Evolutionary conservation across 2,797 vertebrate species (phyloP), one percentile per base, ranked within the genome.

Genomic region (Acipenser transmontanus): DNA sequence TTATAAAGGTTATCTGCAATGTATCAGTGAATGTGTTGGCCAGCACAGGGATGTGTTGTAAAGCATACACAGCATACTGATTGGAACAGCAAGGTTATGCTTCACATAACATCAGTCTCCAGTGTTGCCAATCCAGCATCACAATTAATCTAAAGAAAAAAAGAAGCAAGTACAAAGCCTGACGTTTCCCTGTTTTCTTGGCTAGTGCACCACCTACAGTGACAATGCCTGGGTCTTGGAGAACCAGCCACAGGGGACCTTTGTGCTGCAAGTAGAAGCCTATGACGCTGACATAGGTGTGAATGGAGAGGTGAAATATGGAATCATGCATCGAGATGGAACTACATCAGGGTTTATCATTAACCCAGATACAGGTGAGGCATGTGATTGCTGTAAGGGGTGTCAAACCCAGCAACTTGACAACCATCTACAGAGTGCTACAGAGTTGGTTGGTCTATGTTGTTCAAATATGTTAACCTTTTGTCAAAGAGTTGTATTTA

Each of bases 271-370:
- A 0, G 91, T 93, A 10, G 88, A 88, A 66, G 93, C 94, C 62
- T 78, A 84, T 0, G 94, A 96, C 47, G 91, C 91, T 0, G 94
- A 96, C 78, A 88, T 86, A 0, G 93, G 94, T 0, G 63, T 91
- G 61, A 96, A 96, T 0, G 94, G 94, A 69, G 84, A 91, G 77
- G 91, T 96, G 77, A 93, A 88, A 20, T 96, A 95, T 0, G 90
- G 93, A 59, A 89, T 96, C 80, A 93, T 95, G 92, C 86, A 92
- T 74, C 78, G 89, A 61, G 90, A 94, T 0, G 92, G 91, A 0
- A 76, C 87, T 62, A 88, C 85, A 1, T 86, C 89, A 0, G 88
- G 87, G 12, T 95, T 96, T 67, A 77, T 74, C 77, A 93, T 96
- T 49, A 80, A 94, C 57, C 75, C 90, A 0, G 83, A 92, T 74